Base-by-base conservation (phyloP, 2,113 vertebrate species). In the Podarcis cretensis region DNA sequence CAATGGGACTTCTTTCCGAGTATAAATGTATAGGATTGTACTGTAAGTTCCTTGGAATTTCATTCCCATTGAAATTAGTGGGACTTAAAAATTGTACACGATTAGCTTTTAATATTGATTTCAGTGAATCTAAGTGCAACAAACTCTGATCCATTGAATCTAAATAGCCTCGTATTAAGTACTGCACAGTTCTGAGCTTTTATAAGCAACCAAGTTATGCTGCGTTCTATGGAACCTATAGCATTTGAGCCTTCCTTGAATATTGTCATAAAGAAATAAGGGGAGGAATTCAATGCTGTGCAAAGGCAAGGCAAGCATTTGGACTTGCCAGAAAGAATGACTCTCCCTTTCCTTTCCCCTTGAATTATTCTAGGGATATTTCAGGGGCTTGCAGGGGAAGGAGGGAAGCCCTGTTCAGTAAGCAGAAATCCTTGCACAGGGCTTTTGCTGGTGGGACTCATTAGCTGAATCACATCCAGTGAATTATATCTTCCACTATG, bases 161-260 rank as follows among this genome's bases (percentile, higher is more conserved):
- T 90, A 90, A 94, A 77, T 83, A 83, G 81, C 5, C 63, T 77
- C 94, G 71, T 83, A 93, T 93, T 91, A 12, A 69, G 27, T 27
- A 27, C 21, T 69, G 6, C 21, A 69, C 7, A 92, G 86, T 75
- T 90, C 87, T 94, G 88, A 76, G 82, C 0, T 0, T 2, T 20
- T 92, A 71, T 13, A 69, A 6, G 23, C 27, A 69, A 69, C 48
- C 84, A 92, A 87, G 68, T 79, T 92, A 93, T 93, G 82, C 91
- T 91, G 32, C 5, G 16, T 18, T 69, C 7, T 71, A 2, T 35
- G 80, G 63, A 74, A 65, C 18, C 30, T 90, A 74, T 77, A 84
- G 76, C 84, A 89, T 89, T 92, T 93, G 27, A 92, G 89, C 71
- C 35, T 90, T 94, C 84, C 81, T 93, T n/a, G 84, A 37, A 35